Evolutionary conservation across 23 tunicate genomes (phyloP).

Genomic region (Clavelina lepadiformis): DNA sequence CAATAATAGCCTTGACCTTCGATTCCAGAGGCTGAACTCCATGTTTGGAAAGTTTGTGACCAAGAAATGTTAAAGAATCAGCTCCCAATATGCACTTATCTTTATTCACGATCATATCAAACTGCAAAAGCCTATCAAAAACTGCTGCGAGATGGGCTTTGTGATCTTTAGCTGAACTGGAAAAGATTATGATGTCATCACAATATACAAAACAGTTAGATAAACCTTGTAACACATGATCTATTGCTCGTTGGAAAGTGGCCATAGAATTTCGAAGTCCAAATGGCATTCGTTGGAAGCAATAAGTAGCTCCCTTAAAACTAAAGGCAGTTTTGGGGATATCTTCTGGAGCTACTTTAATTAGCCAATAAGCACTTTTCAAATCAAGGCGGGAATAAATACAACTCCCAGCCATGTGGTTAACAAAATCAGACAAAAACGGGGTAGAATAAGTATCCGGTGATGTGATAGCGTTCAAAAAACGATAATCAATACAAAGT

Average conservation of each 20-base stretch:
- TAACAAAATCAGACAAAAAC: neutral
- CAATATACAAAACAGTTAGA: neutral
- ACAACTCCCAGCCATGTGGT: constrained; percentile 5
- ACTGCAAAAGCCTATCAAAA: constrained; percentile 7
- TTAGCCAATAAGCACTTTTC: constrained; percentile 15
- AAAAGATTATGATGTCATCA: constrained; percentile 16
- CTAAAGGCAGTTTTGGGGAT: constrained; percentile 17
- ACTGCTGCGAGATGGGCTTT: neutral
- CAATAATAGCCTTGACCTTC: neutral
- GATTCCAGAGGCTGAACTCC: neutral
- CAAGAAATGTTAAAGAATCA: neutral
- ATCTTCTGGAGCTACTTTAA: constrained; percentile 6
- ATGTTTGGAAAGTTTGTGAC: neutral
- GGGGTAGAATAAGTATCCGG: constrained; percentile 27
- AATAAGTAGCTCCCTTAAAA: neutral
- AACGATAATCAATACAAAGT: constrained; percentile 20
- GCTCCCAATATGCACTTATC: constrained; percentile 8
- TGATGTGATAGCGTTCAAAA: constrained; percentile 4
- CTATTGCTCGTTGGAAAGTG: constrained; percentile 22
- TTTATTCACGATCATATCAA: constrained; percentile 12
- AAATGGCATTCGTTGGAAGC: constrained; percentile 15
- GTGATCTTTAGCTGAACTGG: constrained; percentile 5
- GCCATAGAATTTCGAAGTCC: constrained; percentile 16
- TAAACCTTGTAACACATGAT: constrained; percentile 27
- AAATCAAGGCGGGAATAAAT: constrained; percentile 20